A percentile compares a stretch with the other conserved stretches of the same genome.
phyloP scores from a whole-genome alignment of 2,888 invertebrate genomes.

The Platyscelio sp. region DNA sequence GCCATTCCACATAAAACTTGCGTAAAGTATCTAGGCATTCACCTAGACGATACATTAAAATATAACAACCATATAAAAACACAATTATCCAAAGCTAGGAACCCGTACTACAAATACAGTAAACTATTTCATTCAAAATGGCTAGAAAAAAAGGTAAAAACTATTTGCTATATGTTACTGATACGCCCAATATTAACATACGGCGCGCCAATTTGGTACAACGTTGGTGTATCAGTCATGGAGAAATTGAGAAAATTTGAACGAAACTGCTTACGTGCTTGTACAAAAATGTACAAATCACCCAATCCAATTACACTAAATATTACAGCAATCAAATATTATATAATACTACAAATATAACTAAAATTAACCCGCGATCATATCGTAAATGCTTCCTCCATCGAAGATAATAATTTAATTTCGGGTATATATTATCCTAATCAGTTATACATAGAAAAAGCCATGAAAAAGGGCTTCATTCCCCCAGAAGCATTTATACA shows the following conservation, averaged over 20 bases:
- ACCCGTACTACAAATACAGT: no score
- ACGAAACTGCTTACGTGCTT: not conserved
- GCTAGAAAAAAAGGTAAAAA: not conserved
- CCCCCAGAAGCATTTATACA: not conserved
- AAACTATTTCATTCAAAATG: not conserved
- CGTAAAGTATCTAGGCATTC: no score
- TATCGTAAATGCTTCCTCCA: not conserved
- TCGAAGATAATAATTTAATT: no score
- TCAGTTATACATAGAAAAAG: not conserved
- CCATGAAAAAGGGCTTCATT: not conserved
- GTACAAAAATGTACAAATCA: not conserved
- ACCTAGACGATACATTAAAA: no score
- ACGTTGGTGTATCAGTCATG: not conserved
- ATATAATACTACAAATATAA: not conserved
- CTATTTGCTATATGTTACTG: not conserved
- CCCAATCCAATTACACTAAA: not conserved
- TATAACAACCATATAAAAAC: no score
- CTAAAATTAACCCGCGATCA: conserved; percentile 3
- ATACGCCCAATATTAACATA: not conserved
- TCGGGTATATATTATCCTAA: not conserved
- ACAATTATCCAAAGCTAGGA: no score
- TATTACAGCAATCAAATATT: not conserved
- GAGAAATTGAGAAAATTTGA: not conserved
- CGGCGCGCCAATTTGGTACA: not conserved
- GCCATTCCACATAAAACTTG: no score